Evolutionary conservation across 1,140 invertebrate genomes (phyloP).

Genomic region (Telenomus remus): DNA sequence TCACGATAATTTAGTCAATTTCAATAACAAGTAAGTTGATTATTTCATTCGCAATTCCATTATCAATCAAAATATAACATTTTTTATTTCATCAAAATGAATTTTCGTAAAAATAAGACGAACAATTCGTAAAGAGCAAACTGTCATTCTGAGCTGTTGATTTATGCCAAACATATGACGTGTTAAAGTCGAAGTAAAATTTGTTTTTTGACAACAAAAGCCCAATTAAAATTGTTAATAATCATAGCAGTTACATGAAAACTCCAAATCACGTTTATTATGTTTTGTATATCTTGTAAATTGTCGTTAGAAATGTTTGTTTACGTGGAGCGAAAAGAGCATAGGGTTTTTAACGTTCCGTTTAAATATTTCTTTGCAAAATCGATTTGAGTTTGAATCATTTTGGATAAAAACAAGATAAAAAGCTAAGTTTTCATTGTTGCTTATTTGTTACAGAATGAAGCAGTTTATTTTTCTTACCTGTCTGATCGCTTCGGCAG

Average conservation of each 20-base stretch:
- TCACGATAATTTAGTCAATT: slow-evolving; percentile 8
- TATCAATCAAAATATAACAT: not conserved
- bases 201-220: slow-evolving; percentile 21
- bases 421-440: too few relatives aligned
- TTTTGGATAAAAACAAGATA: too few relatives aligned
- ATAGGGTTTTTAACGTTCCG: too few relatives aligned
- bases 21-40: slow-evolving; percentile 21
- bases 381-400: slow-evolving; percentile 14
- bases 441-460: slow-evolving; percentile 69
- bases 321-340: not conserved
- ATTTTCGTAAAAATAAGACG: too few relatives aligned
- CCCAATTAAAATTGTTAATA: too few relatives aligned
- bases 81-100: not conserved
- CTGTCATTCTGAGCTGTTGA: not conserved
- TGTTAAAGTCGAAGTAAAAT: slow-evolving; percentile 14
- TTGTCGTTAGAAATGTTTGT: not conserved
- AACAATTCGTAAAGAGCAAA: too few relatives aligned
- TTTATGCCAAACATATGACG: slow-evolving; percentile 26
- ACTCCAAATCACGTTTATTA: not conserved
- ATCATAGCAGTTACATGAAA: too few relatives aligned
- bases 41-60: not conserved
- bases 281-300: too few relatives aligned
- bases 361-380: not conserved
- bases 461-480: slow-evolving; percentile 64
- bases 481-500: slow-evolving; percentile 62